Conservation (phyloP, 92 coral and sea anemone species). For the Zoanthus gigantus region DNA sequence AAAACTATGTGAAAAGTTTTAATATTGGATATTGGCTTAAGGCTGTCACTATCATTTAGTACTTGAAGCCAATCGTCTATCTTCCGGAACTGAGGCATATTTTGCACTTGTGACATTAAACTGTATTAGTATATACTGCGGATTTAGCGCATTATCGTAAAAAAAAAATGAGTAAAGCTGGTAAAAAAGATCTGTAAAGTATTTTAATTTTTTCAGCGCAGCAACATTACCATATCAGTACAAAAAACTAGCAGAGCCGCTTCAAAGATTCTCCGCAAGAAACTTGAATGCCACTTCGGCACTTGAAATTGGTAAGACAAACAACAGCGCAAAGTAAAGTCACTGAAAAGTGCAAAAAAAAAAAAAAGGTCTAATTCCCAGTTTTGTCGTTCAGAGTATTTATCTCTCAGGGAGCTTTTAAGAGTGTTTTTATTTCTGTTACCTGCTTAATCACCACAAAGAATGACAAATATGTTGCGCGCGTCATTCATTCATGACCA, state of each 20-base stretch:
- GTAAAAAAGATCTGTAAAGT: too few relatives aligned
- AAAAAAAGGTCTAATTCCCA: neutral
- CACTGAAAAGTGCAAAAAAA: neutral
- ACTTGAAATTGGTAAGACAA: neutral
- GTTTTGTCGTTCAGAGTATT: neutral
- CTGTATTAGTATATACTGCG: too few relatives aligned
- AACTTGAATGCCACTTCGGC: neutral
- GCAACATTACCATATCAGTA: neutral
- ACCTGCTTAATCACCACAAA: neutral
- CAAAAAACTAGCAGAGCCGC: neutral
- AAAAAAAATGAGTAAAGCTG: too few relatives aligned
- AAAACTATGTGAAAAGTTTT: too few relatives aligned
- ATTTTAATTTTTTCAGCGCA: neutral
- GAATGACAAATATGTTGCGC: neutral
- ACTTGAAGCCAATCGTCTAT: too few relatives aligned
- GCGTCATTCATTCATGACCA: neutral
- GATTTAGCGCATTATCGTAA: too few relatives aligned
- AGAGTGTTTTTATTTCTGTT: neutral
- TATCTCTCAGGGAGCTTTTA: neutral
- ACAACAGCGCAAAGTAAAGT: neutral
- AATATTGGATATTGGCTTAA: too few relatives aligned
- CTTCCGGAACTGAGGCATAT: neutral
- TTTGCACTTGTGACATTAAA: too few relatives aligned
- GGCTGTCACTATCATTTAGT: too few relatives aligned
- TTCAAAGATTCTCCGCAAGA: neutral